phyloP scores from a whole-genome alignment of 2,888 invertebrate species.

The Heteropelma amictum region DNA sequence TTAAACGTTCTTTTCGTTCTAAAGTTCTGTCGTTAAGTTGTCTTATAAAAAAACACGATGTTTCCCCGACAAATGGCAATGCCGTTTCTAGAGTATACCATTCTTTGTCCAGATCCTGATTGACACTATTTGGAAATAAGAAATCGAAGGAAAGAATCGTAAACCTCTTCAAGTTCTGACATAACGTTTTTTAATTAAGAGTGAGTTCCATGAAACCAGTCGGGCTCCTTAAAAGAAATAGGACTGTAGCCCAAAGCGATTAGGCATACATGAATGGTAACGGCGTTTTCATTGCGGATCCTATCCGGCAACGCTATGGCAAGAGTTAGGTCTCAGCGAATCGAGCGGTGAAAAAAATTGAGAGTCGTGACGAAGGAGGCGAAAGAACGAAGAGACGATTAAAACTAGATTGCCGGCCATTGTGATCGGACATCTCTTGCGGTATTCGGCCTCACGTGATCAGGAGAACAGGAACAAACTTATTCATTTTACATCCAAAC shows the following conservation, averaged over 20 bases:
- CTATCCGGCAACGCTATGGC: neutral
- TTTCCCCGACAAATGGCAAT: neutral
- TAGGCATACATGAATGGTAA: slow-evolving; percentile 25
- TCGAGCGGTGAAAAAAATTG: neutral
- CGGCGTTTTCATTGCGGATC: neutral
- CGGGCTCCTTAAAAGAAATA: slow-evolving; percentile 34
- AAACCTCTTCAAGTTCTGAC: slow-evolving; percentile 22
- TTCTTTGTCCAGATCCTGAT: slow-evolving; percentile 60
- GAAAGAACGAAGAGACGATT: slow-evolving; percentile 52
- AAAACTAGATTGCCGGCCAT: slow-evolving; percentile 50
- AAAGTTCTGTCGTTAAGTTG: too few species aligned
- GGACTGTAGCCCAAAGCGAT: slow-evolving; percentile 33
- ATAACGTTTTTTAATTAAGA: neutral
- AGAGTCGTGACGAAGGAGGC: slow-evolving; percentile 34
- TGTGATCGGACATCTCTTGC: slow-evolving; percentile 61
- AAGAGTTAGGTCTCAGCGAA: neutral
- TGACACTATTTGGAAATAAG: slow-evolving; percentile 63
- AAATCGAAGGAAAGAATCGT: slow-evolving; percentile 56
- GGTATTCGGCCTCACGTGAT: slow-evolving; percentile 68
- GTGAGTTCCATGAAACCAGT: neutral
- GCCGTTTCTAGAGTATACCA: neutral
- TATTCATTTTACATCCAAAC: too few species aligned
- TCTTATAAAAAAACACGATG: neutral
- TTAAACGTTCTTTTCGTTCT: neutral
- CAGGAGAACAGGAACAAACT: slow-evolving; percentile 63